These are phyloP conservation scores for Mamestra brassicae DNA, from an alignment of 2,888 invertebrate genomes.

Conservation along the genomic window DNA sequence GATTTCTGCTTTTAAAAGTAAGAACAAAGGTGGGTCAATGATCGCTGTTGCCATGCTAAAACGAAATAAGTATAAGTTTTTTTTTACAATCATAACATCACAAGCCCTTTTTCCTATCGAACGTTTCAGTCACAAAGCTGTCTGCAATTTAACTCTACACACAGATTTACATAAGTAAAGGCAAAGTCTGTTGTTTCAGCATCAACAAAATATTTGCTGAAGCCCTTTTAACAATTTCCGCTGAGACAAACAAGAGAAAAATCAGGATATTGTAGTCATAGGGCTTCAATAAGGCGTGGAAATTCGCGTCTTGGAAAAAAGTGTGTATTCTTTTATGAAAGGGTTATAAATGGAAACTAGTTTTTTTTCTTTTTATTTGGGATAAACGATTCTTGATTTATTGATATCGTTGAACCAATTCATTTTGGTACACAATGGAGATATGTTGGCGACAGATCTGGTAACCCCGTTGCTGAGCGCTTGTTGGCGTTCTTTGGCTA, in stretches of 20 bases:
- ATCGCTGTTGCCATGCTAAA: background rate
- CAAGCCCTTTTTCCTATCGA: slow-evolving; percentile 21
- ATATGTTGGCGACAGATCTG: too few species aligned
- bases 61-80: background rate
- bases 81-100: slow-evolving; percentile 18
- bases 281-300: slow-evolving; percentile 35
- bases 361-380: background rate
- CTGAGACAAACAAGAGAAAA: slow-evolving; percentile 55
- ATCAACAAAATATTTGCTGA: slow-evolving; percentile 76
- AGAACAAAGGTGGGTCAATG: too few species aligned
- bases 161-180: slow-evolving; percentile 68
- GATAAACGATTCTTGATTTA: background rate
- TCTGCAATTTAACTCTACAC: slow-evolving; percentile 53
- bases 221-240: slow-evolving; percentile 78
- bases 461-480: too few species aligned
- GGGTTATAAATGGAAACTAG: background rate
- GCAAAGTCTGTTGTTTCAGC: slow-evolving; percentile 70
- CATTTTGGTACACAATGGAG: background rate
- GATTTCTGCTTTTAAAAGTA: too few species aligned
- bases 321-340: slow-evolving; percentile 2
- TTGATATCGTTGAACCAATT: background rate
- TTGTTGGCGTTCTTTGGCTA: too few species aligned
- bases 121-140: slow-evolving; percentile 38
- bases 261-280: slow-evolving; percentile 53
- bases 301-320: slow-evolving; percentile 3